A percentile compares a stretch with the other conserved stretches of the same genome.
phyloP scores from a whole-genome alignment of 2,888 invertebrate species.

The Deroplatys truncata region DNA sequence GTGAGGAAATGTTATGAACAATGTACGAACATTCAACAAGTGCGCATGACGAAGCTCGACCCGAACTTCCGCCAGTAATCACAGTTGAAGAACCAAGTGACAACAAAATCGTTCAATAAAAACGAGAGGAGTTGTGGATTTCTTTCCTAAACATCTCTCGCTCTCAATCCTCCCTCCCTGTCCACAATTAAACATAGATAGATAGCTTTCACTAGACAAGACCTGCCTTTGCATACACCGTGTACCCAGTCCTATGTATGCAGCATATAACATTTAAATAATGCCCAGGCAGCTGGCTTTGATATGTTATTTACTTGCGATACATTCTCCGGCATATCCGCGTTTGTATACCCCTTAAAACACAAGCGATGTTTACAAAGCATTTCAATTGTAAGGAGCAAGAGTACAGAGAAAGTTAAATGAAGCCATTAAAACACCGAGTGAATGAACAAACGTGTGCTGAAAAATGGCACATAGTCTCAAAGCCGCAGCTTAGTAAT shows the following conservation, averaged over 20 bases:
- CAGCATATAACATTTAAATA: background rate
- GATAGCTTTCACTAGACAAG: background rate
- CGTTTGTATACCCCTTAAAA: background rate
- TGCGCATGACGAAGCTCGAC: no score
- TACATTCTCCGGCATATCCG: background rate
- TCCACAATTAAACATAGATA: slow-evolving; percentile 5
- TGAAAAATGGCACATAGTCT: no score
- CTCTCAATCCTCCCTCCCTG: background rate
- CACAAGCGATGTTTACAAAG: background rate
- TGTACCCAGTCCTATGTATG: background rate
- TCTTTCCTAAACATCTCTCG: no score
- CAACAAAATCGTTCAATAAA: no score
- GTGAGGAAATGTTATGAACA: no score
- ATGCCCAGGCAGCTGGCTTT: background rate
- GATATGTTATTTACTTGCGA: background rate
- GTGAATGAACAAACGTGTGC: no score
- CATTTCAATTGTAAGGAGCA: background rate
- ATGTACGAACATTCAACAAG: no score
- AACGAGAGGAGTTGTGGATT: no score
- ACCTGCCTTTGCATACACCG: background rate
- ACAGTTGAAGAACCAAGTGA: no score
- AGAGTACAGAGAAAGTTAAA: background rate
- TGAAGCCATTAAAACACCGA: background rate
- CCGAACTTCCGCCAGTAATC: no score
- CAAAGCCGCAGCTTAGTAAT: no score